A percentile compares a stretch with the other conserved stretches of the same genome.
Conservation (phyloP, 1,140 invertebrate genomes). For the Atopsyche davidsoni region DNA sequence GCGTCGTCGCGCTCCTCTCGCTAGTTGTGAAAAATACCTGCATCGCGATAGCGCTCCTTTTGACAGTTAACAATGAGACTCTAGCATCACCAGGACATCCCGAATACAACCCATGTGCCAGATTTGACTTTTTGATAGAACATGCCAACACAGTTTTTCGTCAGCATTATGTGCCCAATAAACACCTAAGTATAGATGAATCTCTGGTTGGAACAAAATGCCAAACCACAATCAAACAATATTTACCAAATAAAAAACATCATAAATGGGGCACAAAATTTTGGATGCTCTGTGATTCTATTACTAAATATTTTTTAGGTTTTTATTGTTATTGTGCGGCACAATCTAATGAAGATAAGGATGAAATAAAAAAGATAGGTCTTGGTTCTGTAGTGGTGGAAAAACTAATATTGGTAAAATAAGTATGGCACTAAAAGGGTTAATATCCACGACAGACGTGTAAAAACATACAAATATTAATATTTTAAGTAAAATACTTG, state of each 20-base stretch:
- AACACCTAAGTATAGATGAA: conserved; percentile 31
- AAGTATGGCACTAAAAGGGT: no score
- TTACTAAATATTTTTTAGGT: conserved; percentile 30
- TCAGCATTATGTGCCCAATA: conserved; percentile 29
- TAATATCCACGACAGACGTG: no score
- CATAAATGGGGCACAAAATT: conserved; percentile 32
- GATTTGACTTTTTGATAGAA: conserved; percentile 30
- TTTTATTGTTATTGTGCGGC: conserved; percentile 29
- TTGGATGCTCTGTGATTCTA: conserved; percentile 30
- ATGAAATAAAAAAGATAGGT: conserved; percentile 29
- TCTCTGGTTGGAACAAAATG: conserved; percentile 29
- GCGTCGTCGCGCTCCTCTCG: no score
- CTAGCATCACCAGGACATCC: conserved; percentile 23
- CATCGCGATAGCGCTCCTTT: no score
- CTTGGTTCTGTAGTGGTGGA: conserved; percentile 28
- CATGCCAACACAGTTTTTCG: conserved; percentile 32
- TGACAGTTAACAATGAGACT: conserved; percentile 21
- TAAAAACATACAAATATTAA: no score
- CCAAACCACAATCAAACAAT: conserved; percentile 27
- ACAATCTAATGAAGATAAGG: conserved; percentile 20
- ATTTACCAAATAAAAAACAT: conserved; percentile 33
- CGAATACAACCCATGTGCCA: conserved; percentile 30
- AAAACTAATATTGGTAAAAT: no score
- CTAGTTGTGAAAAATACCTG: no score
- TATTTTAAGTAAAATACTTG: no score